phyloP scores from a whole-genome alignment of 2,113 vertebrate species.

The Lonchura striata region DNA sequence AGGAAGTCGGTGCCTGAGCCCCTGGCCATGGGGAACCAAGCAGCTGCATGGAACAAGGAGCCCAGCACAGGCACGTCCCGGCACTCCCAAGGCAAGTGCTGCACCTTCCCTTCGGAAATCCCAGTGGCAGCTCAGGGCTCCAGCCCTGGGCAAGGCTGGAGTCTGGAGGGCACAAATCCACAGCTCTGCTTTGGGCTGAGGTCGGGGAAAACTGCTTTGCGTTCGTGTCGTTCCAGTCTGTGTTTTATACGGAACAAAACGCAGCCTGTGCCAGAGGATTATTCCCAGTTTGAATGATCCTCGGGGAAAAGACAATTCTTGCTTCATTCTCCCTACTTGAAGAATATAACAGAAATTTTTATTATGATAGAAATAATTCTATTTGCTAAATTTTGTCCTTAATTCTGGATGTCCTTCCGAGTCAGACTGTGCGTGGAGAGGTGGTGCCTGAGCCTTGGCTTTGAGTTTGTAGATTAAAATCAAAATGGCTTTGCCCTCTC shows the following conservation, averaged over 20 bases:
- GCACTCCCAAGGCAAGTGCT: slow-evolving; percentile 17
- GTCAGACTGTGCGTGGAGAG: not conserved
- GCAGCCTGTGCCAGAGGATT: not conserved
- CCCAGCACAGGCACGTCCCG: not conserved
- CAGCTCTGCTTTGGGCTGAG: rapidly evolving
- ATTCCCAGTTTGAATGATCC: not conserved
- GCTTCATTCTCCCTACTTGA: not conserved
- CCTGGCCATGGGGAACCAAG: slow-evolving; percentile 9
- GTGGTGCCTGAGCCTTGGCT: not conserved
- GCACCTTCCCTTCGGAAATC: not conserved
- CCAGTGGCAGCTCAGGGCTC: not conserved
- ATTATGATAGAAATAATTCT: not conserved
- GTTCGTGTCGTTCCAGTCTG: rapidly evolving
- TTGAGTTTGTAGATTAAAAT: not conserved
- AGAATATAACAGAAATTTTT: too few species aligned
- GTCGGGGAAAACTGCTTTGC: not conserved
- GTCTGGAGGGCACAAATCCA: not conserved
- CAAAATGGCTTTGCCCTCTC: not conserved
- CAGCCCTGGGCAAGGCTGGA: not conserved
- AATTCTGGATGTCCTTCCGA: not conserved
- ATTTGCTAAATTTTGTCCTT: not conserved
- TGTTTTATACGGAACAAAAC: not conserved
- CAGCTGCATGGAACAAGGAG: not conserved
- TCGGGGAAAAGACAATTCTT: not conserved
- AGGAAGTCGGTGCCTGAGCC: not conserved